Conservation (phyloP, 1,140 invertebrate species). For the Myzus persicae region DNA sequence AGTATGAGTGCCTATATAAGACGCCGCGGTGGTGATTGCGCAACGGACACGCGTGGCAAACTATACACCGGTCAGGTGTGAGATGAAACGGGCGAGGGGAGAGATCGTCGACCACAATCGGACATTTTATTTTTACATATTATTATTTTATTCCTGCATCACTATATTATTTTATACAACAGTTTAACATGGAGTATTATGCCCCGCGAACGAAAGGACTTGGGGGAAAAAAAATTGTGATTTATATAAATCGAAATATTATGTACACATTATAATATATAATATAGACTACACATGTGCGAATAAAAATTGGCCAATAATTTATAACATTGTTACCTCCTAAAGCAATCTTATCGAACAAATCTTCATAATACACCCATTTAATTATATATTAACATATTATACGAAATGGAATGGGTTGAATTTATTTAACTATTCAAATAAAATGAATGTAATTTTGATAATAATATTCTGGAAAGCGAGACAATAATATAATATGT, state of each 20-base stretch:
- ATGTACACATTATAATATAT: neutral
- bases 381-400: neutral
- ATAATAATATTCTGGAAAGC: neutral
- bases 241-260: neutral
- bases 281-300: neutral
- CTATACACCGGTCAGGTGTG: no score
- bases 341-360: neutral
- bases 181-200: neutral
- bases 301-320: neutral
- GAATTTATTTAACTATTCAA: conserved; percentile 4
- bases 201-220: neutral
- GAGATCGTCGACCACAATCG: neutral
- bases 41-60: neutral
- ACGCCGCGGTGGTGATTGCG: neutral
- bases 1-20: no score
- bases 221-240: neutral
- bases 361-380: neutral
- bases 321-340: neutral
- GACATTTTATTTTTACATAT: neutral
- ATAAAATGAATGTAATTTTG: neutral
- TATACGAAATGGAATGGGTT: neutral
- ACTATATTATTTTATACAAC: neutral
- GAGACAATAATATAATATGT: neutral
- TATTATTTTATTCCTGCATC: neutral
- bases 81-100: neutral